A percentile compares a stretch with the other conserved stretches of the same genome.
These are phyloP conservation scores for Chaenodraco wilsoni DNA, from an alignment of 2,797 vertebrate genomes.

Conservation along the genomic window DNA sequence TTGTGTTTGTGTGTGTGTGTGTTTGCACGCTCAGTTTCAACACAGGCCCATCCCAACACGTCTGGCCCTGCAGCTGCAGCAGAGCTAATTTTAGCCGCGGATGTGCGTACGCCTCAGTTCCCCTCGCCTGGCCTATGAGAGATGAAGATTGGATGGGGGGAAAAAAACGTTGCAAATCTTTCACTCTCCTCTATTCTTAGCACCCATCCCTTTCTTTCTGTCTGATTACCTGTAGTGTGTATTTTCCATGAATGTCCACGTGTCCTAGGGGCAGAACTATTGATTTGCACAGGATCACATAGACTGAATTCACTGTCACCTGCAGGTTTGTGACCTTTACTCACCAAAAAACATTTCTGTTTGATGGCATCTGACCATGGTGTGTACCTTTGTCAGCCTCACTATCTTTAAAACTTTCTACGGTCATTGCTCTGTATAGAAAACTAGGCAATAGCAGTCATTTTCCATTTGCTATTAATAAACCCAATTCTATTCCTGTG, in stretches of 20 bases:
- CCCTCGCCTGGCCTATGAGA: constrained; percentile 65
- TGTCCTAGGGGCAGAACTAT: constrained; percentile 42
- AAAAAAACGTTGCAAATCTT: constrained; percentile 40
- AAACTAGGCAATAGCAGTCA: background rate
- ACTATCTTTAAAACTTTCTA: constrained; percentile 5
- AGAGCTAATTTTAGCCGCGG: constrained; percentile 81
- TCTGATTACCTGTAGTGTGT: constrained; percentile 11
- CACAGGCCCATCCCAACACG: constrained; percentile 69
- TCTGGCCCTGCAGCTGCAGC: constrained; percentile 81
- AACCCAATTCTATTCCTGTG: constrained; percentile 41
- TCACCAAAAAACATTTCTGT: constrained; percentile 26
- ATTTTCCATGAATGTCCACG: constrained; percentile 8
- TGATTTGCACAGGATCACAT: constrained; percentile 49
- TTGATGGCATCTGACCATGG: constrained; percentile 22
- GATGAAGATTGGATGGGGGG: constrained; percentile 49
- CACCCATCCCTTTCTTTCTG: background rate
- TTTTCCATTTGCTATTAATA: constrained; percentile 55
- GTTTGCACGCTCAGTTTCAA: background rate
- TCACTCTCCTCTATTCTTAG: constrained; percentile 8
- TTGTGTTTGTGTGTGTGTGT: constrained; percentile 6
- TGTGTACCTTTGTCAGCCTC: constrained; percentile 14
- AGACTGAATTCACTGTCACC: constrained; percentile 38
- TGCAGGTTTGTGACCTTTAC: constrained; percentile 62
- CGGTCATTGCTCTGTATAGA: constrained; percentile 4
- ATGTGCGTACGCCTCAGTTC: constrained; percentile 79